phyloP scores from a whole-genome alignment of 92 coral and sea anemone species.

The Plumapathes pennacea region DNA sequence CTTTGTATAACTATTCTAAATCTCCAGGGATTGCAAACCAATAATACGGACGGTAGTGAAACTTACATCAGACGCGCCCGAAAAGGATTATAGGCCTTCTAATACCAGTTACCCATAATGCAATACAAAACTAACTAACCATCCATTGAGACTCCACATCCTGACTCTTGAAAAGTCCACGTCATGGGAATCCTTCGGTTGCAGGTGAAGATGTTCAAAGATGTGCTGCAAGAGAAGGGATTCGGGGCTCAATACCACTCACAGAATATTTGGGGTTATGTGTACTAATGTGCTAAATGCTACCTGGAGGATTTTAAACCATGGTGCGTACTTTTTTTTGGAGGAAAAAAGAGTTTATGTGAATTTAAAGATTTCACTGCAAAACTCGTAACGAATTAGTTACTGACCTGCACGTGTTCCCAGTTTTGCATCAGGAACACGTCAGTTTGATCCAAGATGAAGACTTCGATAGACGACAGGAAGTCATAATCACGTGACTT shows the following conservation, averaged over 20 bases:
- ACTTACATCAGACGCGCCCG: too few species aligned
- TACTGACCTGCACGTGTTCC: constrained; percentile 88
- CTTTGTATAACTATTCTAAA: too few species aligned
- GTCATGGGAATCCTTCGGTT: constrained; percentile 86
- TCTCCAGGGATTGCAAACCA: too few species aligned
- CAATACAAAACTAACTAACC: too few species aligned
- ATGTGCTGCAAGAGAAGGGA: constrained; percentile 77
- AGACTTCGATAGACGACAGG: constrained; percentile 88
- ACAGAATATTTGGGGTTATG: too few species aligned
- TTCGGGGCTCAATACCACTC: too few species aligned
- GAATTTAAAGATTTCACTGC: neutral
- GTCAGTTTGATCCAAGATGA: constrained; percentile 89
- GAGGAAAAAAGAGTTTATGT: too few species aligned
- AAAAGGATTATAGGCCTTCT: too few species aligned
- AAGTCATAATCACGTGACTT: constrained; percentile 84
- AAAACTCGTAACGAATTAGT: neutral
- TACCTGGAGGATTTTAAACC: neutral
- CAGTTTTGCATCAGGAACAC: constrained; percentile 99
- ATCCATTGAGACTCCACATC: constrained; percentile 97
- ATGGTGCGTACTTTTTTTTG: too few species aligned
- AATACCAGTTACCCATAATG: too few species aligned
- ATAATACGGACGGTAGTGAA: too few species aligned
- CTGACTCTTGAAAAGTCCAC: constrained; percentile 96
- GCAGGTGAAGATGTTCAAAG: constrained; percentile 81
- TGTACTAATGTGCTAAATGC: neutral